A percentile compares a stretch with the other conserved stretches of the same genome.
Conservation (phyloP, 2,888 invertebrate species). For the Volucella bombylans region DNA sequence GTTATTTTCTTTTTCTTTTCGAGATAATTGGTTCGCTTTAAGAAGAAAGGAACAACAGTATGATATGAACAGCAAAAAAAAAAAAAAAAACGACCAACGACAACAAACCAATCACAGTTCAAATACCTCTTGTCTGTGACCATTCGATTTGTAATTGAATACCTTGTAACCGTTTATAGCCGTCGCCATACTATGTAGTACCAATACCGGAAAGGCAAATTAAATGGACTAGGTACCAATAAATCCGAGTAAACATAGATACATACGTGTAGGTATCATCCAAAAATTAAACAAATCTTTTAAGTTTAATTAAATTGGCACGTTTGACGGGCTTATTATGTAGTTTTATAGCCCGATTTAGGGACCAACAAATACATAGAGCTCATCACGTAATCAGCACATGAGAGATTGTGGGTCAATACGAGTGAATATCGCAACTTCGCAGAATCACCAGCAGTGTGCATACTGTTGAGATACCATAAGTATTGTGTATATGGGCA, state of each 20-base stretch:
- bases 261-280: background rate
- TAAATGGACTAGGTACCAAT: constrained; percentile 10
- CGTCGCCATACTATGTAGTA: constrained; percentile 14
- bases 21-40: constrained; percentile 59
- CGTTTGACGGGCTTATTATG: constrained; percentile 7
- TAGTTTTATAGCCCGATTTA: constrained; percentile 17
- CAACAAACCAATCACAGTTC: constrained; percentile 46
- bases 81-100: constrained; percentile 29
- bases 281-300: constrained; percentile 8
- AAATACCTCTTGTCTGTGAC: constrained; percentile 32
- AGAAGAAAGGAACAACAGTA: constrained; percentile 9
- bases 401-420: constrained; percentile 44
- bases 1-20: constrained; percentile 44
- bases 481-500: too few species aligned
- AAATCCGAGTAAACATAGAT: constrained; percentile 4
- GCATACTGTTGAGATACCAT: background rate
- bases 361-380: background rate
- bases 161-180: constrained; percentile 26
- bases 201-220: constrained; percentile 50
- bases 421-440: constrained; percentile 20
- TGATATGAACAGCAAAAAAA: constrained; percentile 3
- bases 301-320: constrained; percentile 29
- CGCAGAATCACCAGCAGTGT: constrained; percentile 13
- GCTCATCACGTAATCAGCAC: constrained; percentile 23
- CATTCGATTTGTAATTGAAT: constrained; percentile 62